These are phyloP conservation scores for Harpagifer antarcticus DNA, from an alignment of 2,797 vertebrate genomes.

Conservation along the genomic window DNA sequence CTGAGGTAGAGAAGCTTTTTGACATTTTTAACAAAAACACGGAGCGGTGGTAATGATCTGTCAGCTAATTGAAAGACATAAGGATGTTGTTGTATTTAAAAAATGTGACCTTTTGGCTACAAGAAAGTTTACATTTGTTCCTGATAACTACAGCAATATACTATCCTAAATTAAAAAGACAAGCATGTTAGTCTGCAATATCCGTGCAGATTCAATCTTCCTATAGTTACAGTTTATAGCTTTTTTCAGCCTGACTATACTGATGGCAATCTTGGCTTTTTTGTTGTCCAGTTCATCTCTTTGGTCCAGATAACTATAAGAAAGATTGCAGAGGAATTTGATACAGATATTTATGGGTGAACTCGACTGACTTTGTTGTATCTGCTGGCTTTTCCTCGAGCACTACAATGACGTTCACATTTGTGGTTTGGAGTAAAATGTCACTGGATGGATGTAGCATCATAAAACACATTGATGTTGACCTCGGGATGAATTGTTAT, in stretches of 20 bases:
- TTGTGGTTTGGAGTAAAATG: background rate
- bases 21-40: constrained; percentile 26
- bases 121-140: background rate
- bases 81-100: constrained; percentile 5
- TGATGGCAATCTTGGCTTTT: background rate
- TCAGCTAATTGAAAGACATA: constrained; percentile 36
- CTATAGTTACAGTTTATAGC: too few relatives aligned
- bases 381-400: background rate
- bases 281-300: background rate
- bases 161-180: background rate
- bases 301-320: background rate
- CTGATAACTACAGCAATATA: background rate
- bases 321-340: background rate
- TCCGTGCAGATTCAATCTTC: background rate
- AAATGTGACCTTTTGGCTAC: constrained; percentile 22
- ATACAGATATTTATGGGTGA: background rate
- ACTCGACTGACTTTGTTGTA: background rate
- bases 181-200: background rate
- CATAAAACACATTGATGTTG: too few relatives aligned
- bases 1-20: constrained; percentile 10
- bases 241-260: background rate
- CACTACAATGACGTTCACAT: background rate
- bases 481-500: background rate
- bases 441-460: background rate
- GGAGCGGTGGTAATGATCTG: constrained; percentile 11